These are phyloP conservation scores for Rhagologus leucostigma DNA, from an alignment of 2,113 vertebrate genomes.

Conservation along the genomic window DNA sequence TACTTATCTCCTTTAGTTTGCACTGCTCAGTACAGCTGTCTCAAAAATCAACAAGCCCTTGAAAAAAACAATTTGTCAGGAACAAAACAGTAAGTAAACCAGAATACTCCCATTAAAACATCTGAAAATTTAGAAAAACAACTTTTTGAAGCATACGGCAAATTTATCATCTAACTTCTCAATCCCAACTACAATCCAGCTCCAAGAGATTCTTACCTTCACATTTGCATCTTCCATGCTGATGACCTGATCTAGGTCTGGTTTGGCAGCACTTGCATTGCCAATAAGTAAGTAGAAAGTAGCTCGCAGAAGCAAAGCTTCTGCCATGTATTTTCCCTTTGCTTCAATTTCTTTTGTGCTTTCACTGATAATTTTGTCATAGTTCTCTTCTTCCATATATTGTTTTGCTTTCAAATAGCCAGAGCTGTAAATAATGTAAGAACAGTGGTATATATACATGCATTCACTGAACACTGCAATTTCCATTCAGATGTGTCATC, in stretches of 20 bases:
- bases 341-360: conserved; percentile 96
- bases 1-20: neutral
- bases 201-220: conserved; percentile 78
- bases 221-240: conserved; percentile 91
- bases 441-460: neutral
- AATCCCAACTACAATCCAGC: neutral
- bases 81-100: neutral
- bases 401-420: conserved; percentile 97
- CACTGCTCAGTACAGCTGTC: neutral
- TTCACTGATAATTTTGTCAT: conserved; percentile 99
- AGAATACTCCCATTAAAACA: neutral
- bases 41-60: neutral
- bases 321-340: conserved; percentile 87
- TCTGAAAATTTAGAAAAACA: neutral
- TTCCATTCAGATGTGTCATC: neutral
- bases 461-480: neutral
- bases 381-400: conserved; percentile 99
- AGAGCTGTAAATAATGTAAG: conserved; percentile 76
- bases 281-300: conserved; percentile 98
- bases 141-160: neutral
- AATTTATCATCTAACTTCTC: neutral
- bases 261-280: conserved; percentile 90
- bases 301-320: conserved; percentile 92
- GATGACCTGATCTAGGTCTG: conserved; percentile 94
- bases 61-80: neutral